These are phyloP conservation scores for Diceros bicornis DNA, from an alignment of 2,797 vertebrate genomes.

Conservation along the genomic window DNA sequence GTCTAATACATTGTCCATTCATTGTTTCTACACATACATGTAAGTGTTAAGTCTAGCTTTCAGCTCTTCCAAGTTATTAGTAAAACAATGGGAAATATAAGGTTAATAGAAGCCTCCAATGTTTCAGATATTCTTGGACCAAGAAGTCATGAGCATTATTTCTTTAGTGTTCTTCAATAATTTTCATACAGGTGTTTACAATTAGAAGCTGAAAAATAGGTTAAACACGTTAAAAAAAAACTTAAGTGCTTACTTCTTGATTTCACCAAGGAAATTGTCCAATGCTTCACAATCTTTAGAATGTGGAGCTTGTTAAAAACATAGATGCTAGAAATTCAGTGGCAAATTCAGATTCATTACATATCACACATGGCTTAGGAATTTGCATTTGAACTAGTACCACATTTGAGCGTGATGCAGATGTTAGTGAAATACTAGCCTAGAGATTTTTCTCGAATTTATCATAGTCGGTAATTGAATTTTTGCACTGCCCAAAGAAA, in stretches of 20 bases:
- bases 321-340: neutral
- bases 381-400: neutral
- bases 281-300: neutral
- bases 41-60: neutral
- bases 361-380: neutral
- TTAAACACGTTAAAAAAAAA: neutral
- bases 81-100: neutral
- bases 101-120: neutral
- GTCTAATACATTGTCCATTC: neutral
- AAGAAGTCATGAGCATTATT: neutral
- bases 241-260: neutral
- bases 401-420: neutral
- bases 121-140: neutral
- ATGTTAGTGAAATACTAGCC: neutral
- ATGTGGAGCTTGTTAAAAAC: neutral
- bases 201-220: neutral
- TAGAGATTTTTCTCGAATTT: conserved; percentile 10
- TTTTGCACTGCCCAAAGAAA: neutral
- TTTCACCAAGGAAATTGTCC: neutral
- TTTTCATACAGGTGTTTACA: neutral
- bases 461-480: neutral
- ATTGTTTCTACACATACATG: neutral
- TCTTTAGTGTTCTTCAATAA: neutral
- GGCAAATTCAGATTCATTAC: neutral
- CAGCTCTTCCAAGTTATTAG: neutral